Percentiles rank a stretch among this genome's conserved stretches.
Conservation (phyloP, 2,797 vertebrate genomes). For the Leptatherina wallacei region DNA sequence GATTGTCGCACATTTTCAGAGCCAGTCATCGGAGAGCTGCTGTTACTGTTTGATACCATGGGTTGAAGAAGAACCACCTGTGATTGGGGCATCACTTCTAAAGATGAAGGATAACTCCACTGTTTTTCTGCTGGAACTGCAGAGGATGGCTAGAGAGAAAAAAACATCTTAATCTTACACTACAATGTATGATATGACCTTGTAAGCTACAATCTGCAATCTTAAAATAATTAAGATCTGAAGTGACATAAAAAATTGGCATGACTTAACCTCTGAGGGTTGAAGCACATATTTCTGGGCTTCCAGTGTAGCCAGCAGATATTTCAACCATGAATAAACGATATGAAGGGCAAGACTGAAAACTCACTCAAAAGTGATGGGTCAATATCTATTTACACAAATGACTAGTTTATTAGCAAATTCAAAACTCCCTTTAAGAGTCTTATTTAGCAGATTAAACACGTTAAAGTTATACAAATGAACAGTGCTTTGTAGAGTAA, state of each 20-base stretch:
- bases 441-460: slow-evolving; percentile 2
- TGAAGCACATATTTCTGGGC: neutral
- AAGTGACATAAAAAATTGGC: neutral
- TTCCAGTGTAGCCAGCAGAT: neutral
- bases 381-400: neutral
- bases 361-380: neutral
- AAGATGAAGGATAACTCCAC: slow-evolving; percentile 87
- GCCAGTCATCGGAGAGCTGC: slow-evolving; percentile 64
- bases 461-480: neutral
- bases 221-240: neutral
- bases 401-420: neutral
- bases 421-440: neutral
- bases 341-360: neutral
- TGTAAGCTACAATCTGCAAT: neutral
- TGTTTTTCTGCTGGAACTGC: slow-evolving; percentile 80
- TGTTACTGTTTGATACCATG: slow-evolving; percentile 78
- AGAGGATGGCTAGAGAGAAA: slow-evolving; percentile 72
- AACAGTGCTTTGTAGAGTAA: neutral
- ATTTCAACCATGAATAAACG: neutral
- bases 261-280: neutral
- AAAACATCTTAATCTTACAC: slow-evolving; percentile 5
- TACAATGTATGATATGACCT: neutral
- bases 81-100: slow-evolving; percentile 89
- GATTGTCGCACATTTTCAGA: slow-evolving; percentile 81
- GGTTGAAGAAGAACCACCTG: slow-evolving; percentile 89